phyloP scores from a whole-genome alignment of 2,888 invertebrate species.

The Apomyelois bistriatella region DNA sequence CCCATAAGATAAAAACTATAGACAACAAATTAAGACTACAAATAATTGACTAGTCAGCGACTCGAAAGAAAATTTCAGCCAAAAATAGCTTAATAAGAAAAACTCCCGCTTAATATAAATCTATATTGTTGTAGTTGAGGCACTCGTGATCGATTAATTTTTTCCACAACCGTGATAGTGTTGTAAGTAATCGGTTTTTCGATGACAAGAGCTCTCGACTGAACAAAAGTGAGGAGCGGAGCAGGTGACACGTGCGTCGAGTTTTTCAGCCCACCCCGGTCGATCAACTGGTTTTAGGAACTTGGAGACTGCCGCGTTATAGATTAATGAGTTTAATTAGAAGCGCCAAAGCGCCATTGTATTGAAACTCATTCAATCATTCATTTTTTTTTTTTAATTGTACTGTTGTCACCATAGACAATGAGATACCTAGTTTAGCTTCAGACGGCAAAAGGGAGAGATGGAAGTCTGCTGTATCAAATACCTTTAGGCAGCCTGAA shows the following conservation, averaged over 20 bases:
- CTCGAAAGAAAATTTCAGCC: too few species aligned
- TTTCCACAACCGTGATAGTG: not conserved
- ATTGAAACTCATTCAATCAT: not conserved
- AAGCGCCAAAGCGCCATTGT: conserved; percentile 35
- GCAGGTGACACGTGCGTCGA: conserved; percentile 68
- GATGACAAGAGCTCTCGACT: conserved; percentile 35
- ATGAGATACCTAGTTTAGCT: too few species aligned
- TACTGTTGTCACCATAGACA: too few species aligned
- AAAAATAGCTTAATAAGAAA: too few species aligned
- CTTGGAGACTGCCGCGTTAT: conserved; percentile 34
- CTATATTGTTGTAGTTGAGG: too few species aligned
- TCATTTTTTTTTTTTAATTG: not conserved
- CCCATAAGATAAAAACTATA: too few species aligned
- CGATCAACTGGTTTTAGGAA: conserved; percentile 46
- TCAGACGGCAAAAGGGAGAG: too few species aligned
- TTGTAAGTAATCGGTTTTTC: conserved; percentile 34
- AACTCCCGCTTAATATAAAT: too few species aligned
- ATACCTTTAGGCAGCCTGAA: too few species aligned
- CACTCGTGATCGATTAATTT: not conserved
- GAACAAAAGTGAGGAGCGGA: conserved; percentile 51
- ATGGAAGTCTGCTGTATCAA: too few species aligned
- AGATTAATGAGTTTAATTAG: conserved; percentile 27
- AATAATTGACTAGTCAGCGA: too few species aligned
- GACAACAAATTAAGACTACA: too few species aligned
- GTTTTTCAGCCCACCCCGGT: conserved; percentile 55